Percentiles rank a stretch among this genome's conserved stretches.
Evolutionary conservation across 2,888 invertebrate species (phyloP).

Genomic region (Melolontha melolontha): DNA sequence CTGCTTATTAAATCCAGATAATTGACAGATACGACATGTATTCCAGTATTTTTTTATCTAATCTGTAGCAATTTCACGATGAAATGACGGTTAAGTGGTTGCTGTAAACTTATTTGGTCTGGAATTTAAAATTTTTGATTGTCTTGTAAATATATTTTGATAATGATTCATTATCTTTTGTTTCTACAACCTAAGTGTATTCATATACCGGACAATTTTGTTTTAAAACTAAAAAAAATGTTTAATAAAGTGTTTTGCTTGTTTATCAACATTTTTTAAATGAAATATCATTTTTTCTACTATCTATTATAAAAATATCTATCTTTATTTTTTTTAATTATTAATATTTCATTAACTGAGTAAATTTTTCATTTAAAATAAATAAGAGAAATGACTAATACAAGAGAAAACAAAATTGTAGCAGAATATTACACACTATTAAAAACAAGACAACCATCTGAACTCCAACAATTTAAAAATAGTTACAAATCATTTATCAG

Average conservation of each 20-base stretch:
- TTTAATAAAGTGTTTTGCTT: constrained; percentile 14
- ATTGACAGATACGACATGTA: too few relatives aligned
- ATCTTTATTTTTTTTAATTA: constrained; percentile 16
- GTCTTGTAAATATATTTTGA: too few relatives aligned
- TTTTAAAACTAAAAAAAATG: constrained; percentile 13
- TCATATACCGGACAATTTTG: constrained; percentile 11
- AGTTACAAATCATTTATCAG: too few relatives aligned
- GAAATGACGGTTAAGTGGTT: constrained; percentile 14
- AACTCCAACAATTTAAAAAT: too few relatives aligned
- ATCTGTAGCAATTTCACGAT: not conserved
- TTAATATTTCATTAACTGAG: constrained; percentile 1
- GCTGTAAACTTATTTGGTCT: constrained; percentile 10
- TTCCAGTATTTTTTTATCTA: too few relatives aligned
- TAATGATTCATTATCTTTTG: constrained; percentile 17
- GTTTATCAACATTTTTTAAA: not conserved
- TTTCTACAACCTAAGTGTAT: constrained; percentile 12
- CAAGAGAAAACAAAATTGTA: too few relatives aligned
- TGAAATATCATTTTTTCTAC: constrained; percentile 10
- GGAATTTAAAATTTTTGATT: constrained; percentile 11
- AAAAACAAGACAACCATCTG: too few relatives aligned
- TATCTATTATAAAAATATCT: constrained; percentile 16
- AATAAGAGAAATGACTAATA: not conserved
- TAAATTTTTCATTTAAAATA: constrained; percentile 10
- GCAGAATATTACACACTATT: too few relatives aligned
- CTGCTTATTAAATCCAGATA: too few relatives aligned